Evolutionary conservation across 2,797 vertebrate species (phyloP).

Genomic region (Pangasius larnaudii): DNA sequence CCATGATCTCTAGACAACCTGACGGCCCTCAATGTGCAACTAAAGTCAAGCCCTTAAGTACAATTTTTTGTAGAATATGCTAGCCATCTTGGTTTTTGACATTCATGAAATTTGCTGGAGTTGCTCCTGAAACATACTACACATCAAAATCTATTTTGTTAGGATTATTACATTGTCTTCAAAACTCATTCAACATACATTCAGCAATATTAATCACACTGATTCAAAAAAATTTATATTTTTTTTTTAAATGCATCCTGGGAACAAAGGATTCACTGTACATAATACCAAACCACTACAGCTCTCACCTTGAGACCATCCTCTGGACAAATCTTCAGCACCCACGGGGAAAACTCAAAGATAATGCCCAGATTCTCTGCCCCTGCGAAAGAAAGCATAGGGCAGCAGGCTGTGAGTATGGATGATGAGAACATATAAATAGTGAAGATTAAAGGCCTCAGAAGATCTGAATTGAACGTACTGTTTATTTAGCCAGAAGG

Average conservation of each 20-base stretch:
- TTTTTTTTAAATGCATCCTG: no score
- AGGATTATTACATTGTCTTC: neutral
- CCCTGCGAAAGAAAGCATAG: slow-evolving; percentile 72
- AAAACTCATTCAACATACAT: neutral
- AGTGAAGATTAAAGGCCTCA: neutral
- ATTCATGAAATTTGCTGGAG: neutral
- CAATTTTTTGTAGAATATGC: neutral
- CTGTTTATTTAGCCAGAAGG: neutral
- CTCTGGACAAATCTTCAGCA: slow-evolving; percentile 91
- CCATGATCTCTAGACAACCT: neutral
- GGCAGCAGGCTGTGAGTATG: neutral
- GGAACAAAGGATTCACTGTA: neutral
- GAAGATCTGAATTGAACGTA: neutral
- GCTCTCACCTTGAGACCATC: slow-evolving; percentile 90
- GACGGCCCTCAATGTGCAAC: neutral
- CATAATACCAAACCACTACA: neutral
- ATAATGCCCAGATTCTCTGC: slow-evolving; percentile 92
- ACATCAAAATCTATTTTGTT: neutral
- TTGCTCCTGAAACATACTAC: neutral
- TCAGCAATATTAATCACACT: neutral
- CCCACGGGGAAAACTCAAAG: slow-evolving; percentile 96
- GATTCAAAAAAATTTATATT: neutral
- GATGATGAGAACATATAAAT: neutral
- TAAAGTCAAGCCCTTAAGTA: neutral
- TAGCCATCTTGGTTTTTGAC: neutral